These are phyloP conservation scores for Metaphire vulgaris DNA, from an alignment of 1,140 invertebrate species.

Conservation along the genomic window DNA sequence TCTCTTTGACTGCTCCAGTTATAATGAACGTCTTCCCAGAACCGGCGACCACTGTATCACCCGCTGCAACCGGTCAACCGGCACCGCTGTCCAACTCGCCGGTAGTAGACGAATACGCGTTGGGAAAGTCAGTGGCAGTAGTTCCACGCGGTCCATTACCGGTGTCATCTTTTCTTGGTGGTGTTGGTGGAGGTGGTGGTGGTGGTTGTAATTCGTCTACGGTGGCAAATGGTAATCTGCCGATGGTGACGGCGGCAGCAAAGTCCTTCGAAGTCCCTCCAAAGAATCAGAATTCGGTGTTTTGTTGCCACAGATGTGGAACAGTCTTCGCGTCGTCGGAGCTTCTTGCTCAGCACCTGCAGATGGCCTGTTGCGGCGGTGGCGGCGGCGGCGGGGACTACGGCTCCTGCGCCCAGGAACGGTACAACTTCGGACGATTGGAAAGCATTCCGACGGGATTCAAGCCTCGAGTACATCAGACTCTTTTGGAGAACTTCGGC, in stretches of 20 bases:
- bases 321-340: conserved; percentile 71
- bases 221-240: too few species aligned
- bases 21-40: neutral
- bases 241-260: too few species aligned
- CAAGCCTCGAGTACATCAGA: conserved; percentile 74
- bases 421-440: conserved; percentile 12
- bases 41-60: neutral
- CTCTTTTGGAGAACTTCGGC: conserved; percentile 82
- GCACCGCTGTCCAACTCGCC: neutral
- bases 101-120: too few species aligned
- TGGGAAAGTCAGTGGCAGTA: too few species aligned
- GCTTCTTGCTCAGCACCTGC: conserved; percentile 72
- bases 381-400: conserved; percentile 54
- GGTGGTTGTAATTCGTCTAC: too few species aligned
- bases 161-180: too few species aligned
- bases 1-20: neutral
- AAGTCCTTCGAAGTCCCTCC: neutral
- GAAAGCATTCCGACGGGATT: conserved; percentile 39
- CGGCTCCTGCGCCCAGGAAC: conserved; percentile 16
- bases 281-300: conserved; percentile 32
- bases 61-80: neutral
- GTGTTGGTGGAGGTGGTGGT: too few species aligned
- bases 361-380: conserved; percentile 66
- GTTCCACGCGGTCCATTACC: too few species aligned
- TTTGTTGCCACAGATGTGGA: conserved; percentile 69